phyloP scores from a whole-genome alignment of 2,888 invertebrate genomes.

The Caenorhabditis japonica region DNA sequence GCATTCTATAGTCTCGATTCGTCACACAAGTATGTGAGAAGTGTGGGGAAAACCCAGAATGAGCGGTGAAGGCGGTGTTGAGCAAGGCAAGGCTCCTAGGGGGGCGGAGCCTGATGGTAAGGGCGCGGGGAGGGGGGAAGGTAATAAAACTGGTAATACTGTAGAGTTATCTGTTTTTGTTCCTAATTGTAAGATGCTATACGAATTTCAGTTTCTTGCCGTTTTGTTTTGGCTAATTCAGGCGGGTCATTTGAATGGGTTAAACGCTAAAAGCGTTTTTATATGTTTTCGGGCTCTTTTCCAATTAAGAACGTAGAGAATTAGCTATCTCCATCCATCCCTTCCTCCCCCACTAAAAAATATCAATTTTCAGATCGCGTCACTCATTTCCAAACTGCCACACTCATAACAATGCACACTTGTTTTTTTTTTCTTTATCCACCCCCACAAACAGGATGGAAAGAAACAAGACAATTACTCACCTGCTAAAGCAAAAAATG shows the following conservation, averaged over 20 bases:
- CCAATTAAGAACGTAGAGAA: constrained; percentile 2
- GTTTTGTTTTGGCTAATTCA: neutral
- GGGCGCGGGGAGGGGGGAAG: neutral
- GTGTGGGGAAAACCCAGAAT: neutral
- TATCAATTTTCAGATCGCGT: constrained; percentile 2
- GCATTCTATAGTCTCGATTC: neutral
- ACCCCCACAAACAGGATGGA: too few relatives aligned
- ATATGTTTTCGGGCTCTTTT: neutral
- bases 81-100: neutral
- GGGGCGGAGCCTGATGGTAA: neutral
- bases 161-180: too few relatives aligned
- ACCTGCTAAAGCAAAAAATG: neutral
- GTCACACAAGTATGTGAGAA: neutral
- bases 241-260: too few relatives aligned
- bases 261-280: too few relatives aligned
- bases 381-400: too few relatives aligned
- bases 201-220: neutral
- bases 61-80: constrained; percentile 1
- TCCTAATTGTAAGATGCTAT: too few relatives aligned
- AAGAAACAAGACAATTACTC: too few relatives aligned
- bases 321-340: neutral
- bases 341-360: neutral
- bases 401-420: neutral
- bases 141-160: neutral
- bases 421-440: too few relatives aligned